A percentile compares a stretch with the other conserved stretches of the same genome.
These are phyloP conservation scores for Steinernema hermaphroditum DNA, from an alignment of 2,888 invertebrate species.

Conservation along the genomic window DNA sequence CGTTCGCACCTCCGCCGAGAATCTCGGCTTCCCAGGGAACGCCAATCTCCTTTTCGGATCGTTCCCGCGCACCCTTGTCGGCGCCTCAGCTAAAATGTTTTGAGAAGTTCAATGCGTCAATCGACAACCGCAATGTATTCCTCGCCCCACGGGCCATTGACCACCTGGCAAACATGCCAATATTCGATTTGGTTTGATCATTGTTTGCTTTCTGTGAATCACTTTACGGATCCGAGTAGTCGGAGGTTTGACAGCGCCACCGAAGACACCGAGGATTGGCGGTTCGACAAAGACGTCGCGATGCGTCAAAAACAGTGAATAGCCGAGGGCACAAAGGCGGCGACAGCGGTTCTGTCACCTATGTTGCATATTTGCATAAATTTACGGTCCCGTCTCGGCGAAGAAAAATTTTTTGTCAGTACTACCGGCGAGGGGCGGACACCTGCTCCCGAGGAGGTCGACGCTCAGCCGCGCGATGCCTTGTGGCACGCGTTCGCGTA, in stretches of 20 bases:
- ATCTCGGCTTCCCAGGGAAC: not conserved
- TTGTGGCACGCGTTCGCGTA: constrained; percentile 22
- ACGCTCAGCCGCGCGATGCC: not conserved
- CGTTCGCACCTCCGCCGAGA: not conserved
- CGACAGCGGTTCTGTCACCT: not conserved
- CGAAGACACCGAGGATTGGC: not conserved
- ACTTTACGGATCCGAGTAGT: not conserved
- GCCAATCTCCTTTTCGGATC: not conserved
- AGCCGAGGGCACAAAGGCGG: constrained; percentile 29
- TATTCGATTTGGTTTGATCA: not conserved
- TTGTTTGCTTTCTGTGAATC: constrained; percentile 13
- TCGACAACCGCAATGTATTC: constrained; percentile 22
- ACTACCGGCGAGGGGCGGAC: not conserved
- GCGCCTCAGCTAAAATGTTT: not conserved
- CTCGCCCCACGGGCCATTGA: constrained; percentile 22
- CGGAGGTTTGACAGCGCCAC: not conserved
- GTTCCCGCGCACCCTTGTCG: not conserved
- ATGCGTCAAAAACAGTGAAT: constrained; percentile 28
- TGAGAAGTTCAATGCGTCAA: constrained; percentile 12
- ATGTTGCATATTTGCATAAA: constrained; percentile 29
- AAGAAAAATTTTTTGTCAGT: not conserved
- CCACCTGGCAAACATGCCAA: constrained; percentile 17
- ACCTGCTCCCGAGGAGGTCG: constrained; percentile 19
- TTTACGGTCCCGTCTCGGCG: not conserved
- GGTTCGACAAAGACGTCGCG: constrained; percentile 25